Percentiles rank a stretch among this genome's conserved stretches.
Evolutionary conservation across 1,140 invertebrate genomes (phyloP).

Genomic region (Octopus sinensis): DNA sequence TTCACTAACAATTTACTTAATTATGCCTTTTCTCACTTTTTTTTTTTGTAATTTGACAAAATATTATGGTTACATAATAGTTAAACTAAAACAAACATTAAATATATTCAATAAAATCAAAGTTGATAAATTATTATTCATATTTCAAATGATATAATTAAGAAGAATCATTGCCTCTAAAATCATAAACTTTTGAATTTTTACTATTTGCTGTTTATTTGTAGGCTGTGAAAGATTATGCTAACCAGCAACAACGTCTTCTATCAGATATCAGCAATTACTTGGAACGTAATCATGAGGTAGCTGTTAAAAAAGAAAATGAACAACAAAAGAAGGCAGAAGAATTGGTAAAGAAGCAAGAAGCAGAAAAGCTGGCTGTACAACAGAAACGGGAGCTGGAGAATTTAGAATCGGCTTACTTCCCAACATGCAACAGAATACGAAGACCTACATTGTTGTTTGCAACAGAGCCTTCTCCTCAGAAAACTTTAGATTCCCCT

Average conservation of each 20-base stretch:
- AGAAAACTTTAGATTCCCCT: conserved; percentile 44
- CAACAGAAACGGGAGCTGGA: conserved; percentile 5
- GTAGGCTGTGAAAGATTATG: conserved; percentile 57
- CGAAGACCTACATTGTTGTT: conserved; percentile 36
- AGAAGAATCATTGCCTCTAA: no score
- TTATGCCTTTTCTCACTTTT: no score
- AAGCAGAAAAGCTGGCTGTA: conserved; percentile 23
- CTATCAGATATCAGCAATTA: conserved; percentile 46
- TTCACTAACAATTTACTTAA: no score
- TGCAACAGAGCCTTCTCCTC: conserved; percentile 23
- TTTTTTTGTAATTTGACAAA: no score
- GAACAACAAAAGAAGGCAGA: conserved; percentile 32
- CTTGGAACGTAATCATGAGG: conserved; percentile 45
- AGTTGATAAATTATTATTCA: no score
- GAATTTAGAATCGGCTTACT: conserved; percentile 20
- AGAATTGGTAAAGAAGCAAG: conserved; percentile 30
- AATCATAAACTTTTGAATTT: neutral
- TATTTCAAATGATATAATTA: no score
- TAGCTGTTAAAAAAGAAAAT: conserved; percentile 37
- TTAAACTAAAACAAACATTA: no score
- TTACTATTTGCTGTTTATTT: conserved; percentile 19
- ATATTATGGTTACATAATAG: no score
- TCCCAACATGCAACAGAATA: conserved; percentile 33
- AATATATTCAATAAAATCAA: no score
- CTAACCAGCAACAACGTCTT: conserved; percentile 53